Base-by-base conservation (phyloP, 2,797 vertebrate genomes). In the Falco biarmicus region DNA sequence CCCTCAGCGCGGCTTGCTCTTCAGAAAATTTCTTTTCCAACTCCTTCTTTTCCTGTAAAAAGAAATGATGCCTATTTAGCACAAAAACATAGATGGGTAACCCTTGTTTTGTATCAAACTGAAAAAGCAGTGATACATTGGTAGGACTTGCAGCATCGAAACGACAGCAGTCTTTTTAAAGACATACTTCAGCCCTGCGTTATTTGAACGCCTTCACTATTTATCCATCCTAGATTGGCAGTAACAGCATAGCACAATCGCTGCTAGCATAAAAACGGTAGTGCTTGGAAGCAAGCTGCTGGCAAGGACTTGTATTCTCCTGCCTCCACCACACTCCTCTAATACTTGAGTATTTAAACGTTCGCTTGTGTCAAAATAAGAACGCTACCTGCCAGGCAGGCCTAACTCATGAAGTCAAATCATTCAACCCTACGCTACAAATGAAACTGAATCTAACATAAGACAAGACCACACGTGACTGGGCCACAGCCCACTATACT, bases 1-100 rank as follows among this genome's bases (percentile, higher is more conserved):
- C 99, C 34, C 99, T 97, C 93, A 99, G 98, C 29, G 99, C 98
- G 32, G 98, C 99, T 47, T 99, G 99, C 88, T 99, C 99, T 97
- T 99, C 99, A 14, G 97, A 97, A 96, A 98, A 98, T 84, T 98
- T 99, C 97, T 99, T 99, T 71, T 99, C 99, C 96, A 98, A 99
- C 48, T 98, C 99, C 89, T 99, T 99, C 95, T 99, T 98, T 87
- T 99, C 99, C 99, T 99, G 85, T 5, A 47, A 37, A 93, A 93
- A 93, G 15, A 96, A 88, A 86, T 26, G 8, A 81, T 22, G 51
- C 16, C 54, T 41, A 45, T 34, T 92, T 79, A 94, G 65, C 93
- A 81, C 43, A 91, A 69, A 81, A 22, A 25, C 10, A 15, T 16
- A 41, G 41, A 39, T 2, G n/a, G 24, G 53, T 65, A 80, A 71